Base-by-base conservation (phyloP, 30 jellyfish, hydroid and myxozoan genomes). In the Cassiopea xamachana region DNA sequence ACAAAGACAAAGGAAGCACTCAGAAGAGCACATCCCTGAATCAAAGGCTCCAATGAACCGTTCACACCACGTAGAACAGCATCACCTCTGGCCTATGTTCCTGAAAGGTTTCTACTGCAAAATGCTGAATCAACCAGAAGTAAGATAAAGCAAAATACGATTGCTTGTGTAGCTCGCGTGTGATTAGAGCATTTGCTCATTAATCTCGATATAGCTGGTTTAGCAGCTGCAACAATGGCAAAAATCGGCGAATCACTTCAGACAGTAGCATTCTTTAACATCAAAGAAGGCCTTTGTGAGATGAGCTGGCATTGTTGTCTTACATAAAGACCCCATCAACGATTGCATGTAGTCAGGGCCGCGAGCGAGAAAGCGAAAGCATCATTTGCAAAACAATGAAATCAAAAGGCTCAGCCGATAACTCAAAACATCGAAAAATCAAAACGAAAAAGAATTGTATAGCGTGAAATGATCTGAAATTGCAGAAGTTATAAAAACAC, bases 1-100 rank as follows among this genome's bases (percentile, higher is more conserved):
- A 71, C 92, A 84, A 61, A 84, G 58, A 69, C 92, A 84, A 47
- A 69, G 85, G 78, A 84, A 84, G 45, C 92, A 84, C 48, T 72
- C 92, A 8, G 92, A 58, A 9, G 92, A 84, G 70, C 92, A 84
- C 85, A 84, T 84, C 74, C 12, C 71, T 19, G 90, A 59, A 39
- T 46, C 15, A 51, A 10, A 18, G 14, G 0, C 14, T 59, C 69
- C 8, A 27, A 27, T 27, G 39, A 27, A 27, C 39, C 39, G 39
- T 27, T 27, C 64, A 10, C 64, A 55, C 64, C 64, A 55, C 7
- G 64, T 6, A 27, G 27, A 64, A 64, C 74, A 64, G 15, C 15
- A 64, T 64, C 15, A 2, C 74, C 74, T 64, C 15, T 2, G 74
- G 74, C 74, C 74, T 64, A 17, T 0, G 2, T 14, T 64, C 74